phyloP scores from a whole-genome alignment of 2,113 vertebrate genomes.

The Oxygymnocypris stewartii region DNA sequence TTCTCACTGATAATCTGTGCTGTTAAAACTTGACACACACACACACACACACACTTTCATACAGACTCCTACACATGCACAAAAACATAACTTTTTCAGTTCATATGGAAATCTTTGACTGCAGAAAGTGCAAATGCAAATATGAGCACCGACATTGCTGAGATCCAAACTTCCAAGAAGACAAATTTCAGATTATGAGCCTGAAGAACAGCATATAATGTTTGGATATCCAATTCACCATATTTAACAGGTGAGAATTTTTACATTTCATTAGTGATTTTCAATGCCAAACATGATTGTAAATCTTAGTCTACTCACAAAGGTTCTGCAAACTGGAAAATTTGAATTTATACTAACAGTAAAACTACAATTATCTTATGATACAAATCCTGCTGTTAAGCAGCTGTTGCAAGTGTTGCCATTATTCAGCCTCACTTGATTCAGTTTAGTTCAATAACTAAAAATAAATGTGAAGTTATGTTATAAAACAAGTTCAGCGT shows the following conservation, averaged over 20 bases:
- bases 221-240: too few species aligned
- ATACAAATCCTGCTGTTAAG: neutral
- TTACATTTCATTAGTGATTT: neutral
- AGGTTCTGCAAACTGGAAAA: too few species aligned
- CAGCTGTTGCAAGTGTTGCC: neutral
- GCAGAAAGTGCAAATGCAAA: neutral
- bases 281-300: neutral
- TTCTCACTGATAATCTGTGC: conserved; percentile 8
- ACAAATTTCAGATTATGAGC: neutral
- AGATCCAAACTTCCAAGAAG: neutral
- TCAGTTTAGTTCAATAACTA: neutral
- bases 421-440: neutral
- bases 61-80: neutral
- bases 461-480: neutral
- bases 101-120: neutral
- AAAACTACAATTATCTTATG: too few species aligned
- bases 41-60: neutral
- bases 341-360: too few species aligned
- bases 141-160: neutral
- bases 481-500: neutral
- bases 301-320: too few species aligned
- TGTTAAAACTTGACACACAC: neutral
- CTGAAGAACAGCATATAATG: too few species aligned
- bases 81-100: neutral
- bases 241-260: neutral